phyloP scores from a whole-genome alignment of 2,797 vertebrate species.

The Cirrhinus mrigala region DNA sequence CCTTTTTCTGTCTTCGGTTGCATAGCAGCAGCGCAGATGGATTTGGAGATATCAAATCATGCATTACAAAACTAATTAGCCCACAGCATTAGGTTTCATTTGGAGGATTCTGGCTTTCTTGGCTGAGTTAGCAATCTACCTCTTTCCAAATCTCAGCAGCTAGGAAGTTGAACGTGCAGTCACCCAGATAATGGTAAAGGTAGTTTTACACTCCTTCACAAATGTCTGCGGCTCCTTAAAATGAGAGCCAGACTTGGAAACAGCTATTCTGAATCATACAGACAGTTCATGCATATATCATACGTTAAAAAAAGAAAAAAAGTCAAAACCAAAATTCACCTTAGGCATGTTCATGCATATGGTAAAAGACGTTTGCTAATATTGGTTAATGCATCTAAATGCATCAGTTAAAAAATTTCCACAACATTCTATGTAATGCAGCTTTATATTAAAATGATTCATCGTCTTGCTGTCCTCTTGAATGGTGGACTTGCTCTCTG shows the following conservation, averaged over 20 bases:
- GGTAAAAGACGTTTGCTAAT: not conserved
- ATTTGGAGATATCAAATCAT: not conserved
- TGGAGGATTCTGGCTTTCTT: not conserved
- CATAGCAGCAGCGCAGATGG: not conserved
- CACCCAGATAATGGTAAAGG: slow-evolving; percentile 26
- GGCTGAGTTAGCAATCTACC: not conserved
- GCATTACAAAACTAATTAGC: slow-evolving; percentile 6
- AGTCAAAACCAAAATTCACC: not conserved
- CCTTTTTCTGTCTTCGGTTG: not conserved
- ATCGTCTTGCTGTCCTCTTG: not conserved
- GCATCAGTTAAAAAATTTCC: not conserved
- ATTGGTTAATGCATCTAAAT: not conserved
- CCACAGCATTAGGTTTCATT: slow-evolving; percentile 21
- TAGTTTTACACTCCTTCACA: not conserved
- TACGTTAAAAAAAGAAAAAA: too few relatives aligned
- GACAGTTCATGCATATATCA: not conserved
- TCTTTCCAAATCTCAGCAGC: slow-evolving; percentile 15
- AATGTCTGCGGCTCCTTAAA: not conserved
- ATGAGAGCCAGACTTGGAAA: not conserved
- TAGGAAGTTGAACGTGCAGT: slow-evolving; percentile 24
- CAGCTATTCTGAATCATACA: not conserved
- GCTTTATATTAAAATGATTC: slow-evolving; percentile 1
- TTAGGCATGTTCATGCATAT: not conserved
- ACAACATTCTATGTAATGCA: not conserved
- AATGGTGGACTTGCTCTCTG: slow-evolving; percentile 16